These are phyloP conservation scores for Psittacus erithacus DNA, from an alignment of 2,113 vertebrate species.

Conservation along the genomic window DNA sequence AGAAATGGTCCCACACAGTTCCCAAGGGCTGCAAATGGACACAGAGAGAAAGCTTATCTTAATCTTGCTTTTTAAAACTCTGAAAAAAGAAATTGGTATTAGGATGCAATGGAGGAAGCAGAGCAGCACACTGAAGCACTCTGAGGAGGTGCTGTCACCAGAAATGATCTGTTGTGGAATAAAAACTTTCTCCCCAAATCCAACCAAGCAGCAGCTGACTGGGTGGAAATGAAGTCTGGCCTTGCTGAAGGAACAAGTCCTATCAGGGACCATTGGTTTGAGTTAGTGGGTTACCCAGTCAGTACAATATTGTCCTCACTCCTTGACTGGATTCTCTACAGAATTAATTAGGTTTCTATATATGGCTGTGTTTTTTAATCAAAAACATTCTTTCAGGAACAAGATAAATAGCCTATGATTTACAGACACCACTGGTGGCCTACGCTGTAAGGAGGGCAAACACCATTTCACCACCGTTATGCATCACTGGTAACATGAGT, in stretches of 20 bases:
- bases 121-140: not conserved
- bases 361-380: not conserved
- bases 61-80: not conserved
- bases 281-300: not conserved
- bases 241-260: not conserved
- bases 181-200: not conserved
- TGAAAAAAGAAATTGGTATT: not conserved
- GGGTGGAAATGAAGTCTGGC: not conserved
- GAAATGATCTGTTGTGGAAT: not conserved
- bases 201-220: not conserved
- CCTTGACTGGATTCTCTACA: not conserved
- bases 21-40: not conserved
- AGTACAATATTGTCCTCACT: not conserved
- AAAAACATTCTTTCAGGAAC: not conserved
- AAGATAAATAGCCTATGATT: not conserved
- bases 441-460: not conserved
- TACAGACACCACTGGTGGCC: not conserved
- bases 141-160: not conserved
- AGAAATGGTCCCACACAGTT: not conserved
- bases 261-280: not conserved
- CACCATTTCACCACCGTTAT: not conserved
- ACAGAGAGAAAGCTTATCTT: not conserved
- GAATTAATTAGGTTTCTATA: not conserved
- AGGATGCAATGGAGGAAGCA: not conserved
- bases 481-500: not conserved